Evolutionary conservation across 1,140 invertebrate genomes (phyloP), one percentile per base, ranked within the genome.

Genomic region (Mya arenaria): DNA sequence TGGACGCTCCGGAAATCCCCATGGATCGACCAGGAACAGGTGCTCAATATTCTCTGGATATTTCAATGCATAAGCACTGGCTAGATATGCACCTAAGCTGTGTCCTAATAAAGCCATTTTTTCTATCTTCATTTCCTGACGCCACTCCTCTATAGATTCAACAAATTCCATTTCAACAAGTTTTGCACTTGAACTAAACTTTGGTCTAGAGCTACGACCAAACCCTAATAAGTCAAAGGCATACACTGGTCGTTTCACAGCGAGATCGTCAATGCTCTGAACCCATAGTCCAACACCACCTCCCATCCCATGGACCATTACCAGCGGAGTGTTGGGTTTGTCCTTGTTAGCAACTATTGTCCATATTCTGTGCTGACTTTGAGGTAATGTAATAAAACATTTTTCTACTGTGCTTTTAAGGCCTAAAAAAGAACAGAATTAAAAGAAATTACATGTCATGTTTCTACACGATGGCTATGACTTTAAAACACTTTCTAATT

Each of bases 181-280:
- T 23, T 95, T 90, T 0, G 97, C 95, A 92, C 98, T 95, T 19
- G 90, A 94, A 84, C 96, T 96, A 92, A 99, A 99, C 69, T 92
- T 92, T 5, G 98, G 97, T 34, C 98, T 94, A 32, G 97, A 97
- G 88, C 98, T 99, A 84, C 97, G 95, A 0, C 97, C 98, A 94
- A 99, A 99, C 60, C 98, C 97, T 75, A 99, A 93, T 78, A 99
- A 92, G 93, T 99, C 98, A 88, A 99, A 96, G 0, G 98, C 97
- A 94, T 99, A 98, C 0, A 99, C 96, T 0, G 97, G 96, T 84
- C 98, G 93, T 2, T 95, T 94, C 32, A 94, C 93, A 3, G 96
- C 95, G 17, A 98, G 93, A 25, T 56, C 30, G 25, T 91, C 90
- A n/a, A 92, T 72, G 94, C 99, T 99, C 75, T 97, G 94, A 78